These are phyloP conservation scores for Machimus atricapillus DNA, from an alignment of 2,888 invertebrate species.

Conservation along the genomic window DNA sequence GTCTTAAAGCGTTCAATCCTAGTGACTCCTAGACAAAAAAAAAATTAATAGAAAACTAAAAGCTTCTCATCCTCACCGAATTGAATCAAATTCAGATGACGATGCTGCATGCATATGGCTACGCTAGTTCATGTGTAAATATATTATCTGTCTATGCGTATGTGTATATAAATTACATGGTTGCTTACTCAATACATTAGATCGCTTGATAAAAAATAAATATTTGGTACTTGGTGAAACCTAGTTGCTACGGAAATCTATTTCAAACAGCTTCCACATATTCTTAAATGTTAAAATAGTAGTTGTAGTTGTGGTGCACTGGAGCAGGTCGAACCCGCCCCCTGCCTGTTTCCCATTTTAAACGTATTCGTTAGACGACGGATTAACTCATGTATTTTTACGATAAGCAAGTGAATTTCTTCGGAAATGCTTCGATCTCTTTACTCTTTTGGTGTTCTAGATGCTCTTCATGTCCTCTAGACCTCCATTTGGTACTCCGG, in stretches of 20 bases:
- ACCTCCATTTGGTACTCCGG: slow-evolving; percentile 79
- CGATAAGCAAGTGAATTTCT: not conserved
- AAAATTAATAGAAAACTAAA: not conserved
- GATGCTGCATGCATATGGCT: not conserved
- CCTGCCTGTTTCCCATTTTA: not conserved
- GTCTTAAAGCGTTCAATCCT: not conserved
- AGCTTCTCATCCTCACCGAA: not conserved
- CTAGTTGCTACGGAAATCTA: slow-evolving; percentile 31
- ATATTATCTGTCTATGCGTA: slow-evolving; percentile 31
- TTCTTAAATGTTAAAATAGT: not conserved
- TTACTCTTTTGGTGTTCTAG: slow-evolving; percentile 47
- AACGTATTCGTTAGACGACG: not conserved
- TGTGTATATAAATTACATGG: slow-evolving; percentile 32
- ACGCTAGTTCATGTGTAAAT: slow-evolving; percentile 13
- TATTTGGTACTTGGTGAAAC: slow-evolving; percentile 38
- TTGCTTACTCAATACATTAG: slow-evolving; percentile 10
- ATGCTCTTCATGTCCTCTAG: slow-evolving; percentile 73
- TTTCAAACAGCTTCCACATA: not conserved
- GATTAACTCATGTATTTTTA: not conserved
- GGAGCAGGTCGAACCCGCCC: not conserved
- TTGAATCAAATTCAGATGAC: not conserved
- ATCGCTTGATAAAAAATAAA: slow-evolving; percentile 36
- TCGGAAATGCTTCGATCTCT: not conserved
- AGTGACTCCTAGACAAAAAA: not conserved
- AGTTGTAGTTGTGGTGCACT: slow-evolving; percentile 19